phyloP scores from a whole-genome alignment of 2,888 invertebrate genomes.

The Flexamia atlantica region DNA sequence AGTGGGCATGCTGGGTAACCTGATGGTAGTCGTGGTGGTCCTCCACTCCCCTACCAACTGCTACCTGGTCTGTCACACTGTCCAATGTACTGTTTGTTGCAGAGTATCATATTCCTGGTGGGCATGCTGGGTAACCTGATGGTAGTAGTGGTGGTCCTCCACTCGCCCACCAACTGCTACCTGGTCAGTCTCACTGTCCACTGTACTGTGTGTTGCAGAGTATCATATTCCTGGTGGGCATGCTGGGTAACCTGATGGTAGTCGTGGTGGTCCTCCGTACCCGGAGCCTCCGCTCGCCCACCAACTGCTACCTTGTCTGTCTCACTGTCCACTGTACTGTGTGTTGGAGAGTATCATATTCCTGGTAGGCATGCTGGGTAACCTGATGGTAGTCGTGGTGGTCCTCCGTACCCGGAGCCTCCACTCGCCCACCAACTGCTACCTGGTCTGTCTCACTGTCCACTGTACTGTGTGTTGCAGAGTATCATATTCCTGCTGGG shows the following conservation, averaged over 20 bases:
- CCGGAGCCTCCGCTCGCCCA: slow-evolving; percentile 78
- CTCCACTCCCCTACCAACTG: slow-evolving; percentile 80
- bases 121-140: slow-evolving; percentile 78
- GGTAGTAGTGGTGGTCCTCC: slow-evolving; percentile 77
- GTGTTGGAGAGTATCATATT: slow-evolving; percentile 76
- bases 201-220: slow-evolving; percentile 72
- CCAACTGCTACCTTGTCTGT: slow-evolving; percentile 80
- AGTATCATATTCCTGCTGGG: slow-evolving; percentile 77
- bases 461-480: too few relatives aligned
- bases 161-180: slow-evolving; percentile 81
- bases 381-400: slow-evolving; percentile 77
- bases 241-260: slow-evolving; percentile 78
- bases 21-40: slow-evolving; percentile 78
- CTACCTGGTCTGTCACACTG: slow-evolving; percentile 78
- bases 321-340: too few relatives aligned
- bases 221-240: slow-evolving; percentile 77
- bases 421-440: slow-evolving; percentile 6
- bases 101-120: slow-evolving; percentile 76
- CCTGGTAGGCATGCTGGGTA: slow-evolving; percentile 77
- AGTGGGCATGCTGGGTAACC: slow-evolving; percentile 78
- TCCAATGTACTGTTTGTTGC: too few relatives aligned
- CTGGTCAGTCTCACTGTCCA: slow-evolving; percentile 76
- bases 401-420: slow-evolving; percentile 72
- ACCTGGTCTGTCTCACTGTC: background rate
- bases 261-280: slow-evolving; percentile 76